Conservation (phyloP, 1,140 invertebrate species). For the Drosophila aff. region DNA sequence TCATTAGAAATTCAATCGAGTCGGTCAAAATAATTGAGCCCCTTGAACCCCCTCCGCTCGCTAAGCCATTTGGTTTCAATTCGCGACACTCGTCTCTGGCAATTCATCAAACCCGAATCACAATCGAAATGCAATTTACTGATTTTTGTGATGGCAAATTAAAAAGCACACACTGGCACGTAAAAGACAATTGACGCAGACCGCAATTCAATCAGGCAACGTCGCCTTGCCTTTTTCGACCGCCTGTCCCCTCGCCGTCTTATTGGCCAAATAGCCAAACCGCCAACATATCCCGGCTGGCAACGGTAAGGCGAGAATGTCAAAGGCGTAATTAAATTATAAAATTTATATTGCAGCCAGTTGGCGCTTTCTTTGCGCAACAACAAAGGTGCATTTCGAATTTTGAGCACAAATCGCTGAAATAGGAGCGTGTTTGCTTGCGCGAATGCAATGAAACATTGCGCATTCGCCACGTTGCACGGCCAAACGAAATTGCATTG, state of each 20-base stretch:
- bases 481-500: conserved; percentile 43
- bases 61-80: conserved; percentile 16
- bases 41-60: neutral
- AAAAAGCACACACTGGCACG: conserved; percentile 34
- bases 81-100: conserved; percentile 43
- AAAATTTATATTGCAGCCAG: conserved; percentile 63
- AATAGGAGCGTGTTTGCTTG: conserved; percentile 3
- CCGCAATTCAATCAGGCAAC: conserved; percentile 68
- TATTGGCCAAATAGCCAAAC: conserved; percentile 57
- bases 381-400: conserved; percentile 30
- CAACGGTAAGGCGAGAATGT: conserved; percentile 15
- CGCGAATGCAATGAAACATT: conserved; percentile 41
- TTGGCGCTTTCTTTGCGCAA: conserved; percentile 55
- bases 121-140: conserved; percentile 67
- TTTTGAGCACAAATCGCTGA: conserved; percentile 39
- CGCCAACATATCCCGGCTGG: conserved; percentile 12
- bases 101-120: conserved; percentile 66
- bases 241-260: conserved; percentile 15
- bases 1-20: conserved; percentile 66
- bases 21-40: conserved; percentile 42
- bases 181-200: conserved; percentile 39
- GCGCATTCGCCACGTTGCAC: conserved; percentile 63
- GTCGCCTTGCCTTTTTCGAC: conserved; percentile 40
- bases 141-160: conserved; percentile 67
- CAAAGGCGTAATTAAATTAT: conserved; percentile 64